Evolutionary conservation across 2,797 vertebrate genomes (phyloP).

Genomic region (Lindbergichthys nudifrons): DNA sequence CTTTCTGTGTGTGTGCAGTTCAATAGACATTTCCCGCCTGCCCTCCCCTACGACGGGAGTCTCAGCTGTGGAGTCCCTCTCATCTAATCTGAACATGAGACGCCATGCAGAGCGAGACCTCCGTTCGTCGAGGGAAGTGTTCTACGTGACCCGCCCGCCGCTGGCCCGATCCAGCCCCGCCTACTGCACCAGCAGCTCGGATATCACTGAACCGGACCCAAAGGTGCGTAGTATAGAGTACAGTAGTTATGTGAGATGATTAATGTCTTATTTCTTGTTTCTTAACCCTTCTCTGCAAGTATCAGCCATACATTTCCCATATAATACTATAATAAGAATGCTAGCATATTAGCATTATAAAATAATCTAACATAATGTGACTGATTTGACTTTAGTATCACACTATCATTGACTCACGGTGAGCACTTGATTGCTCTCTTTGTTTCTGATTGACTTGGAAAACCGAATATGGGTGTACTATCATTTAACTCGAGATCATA

Average conservation of each 20-base stretch:
- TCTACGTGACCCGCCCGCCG: slow-evolving; percentile 93
- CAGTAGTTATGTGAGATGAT: not conserved
- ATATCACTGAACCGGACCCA: slow-evolving; percentile 95
- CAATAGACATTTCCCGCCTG: slow-evolving; percentile 94
- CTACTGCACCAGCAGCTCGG: slow-evolving; percentile 98
- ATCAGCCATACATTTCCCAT: not conserved
- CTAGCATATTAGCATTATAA: not conserved
- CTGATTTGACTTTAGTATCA: not conserved
- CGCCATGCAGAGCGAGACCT: slow-evolving; percentile 84
- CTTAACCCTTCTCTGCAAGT: no score
- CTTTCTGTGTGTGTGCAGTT: slow-evolving; percentile 77
- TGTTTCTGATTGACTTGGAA: not conserved
- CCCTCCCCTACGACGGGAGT: slow-evolving; percentile 90
- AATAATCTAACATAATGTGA: not conserved
- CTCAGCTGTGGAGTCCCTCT: slow-evolving; percentile 82
- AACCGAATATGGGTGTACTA: not conserved
- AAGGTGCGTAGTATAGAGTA: slow-evolving; percentile 79
- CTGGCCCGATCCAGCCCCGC: slow-evolving; percentile 94
- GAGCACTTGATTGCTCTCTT: slow-evolving; percentile 2
- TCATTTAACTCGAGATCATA: not conserved
- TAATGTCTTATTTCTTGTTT: no score
- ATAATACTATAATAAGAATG: not conserved
- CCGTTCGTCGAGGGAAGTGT: slow-evolving; percentile 91
- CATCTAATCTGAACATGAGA: slow-evolving; percentile 84
- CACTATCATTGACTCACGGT: not conserved